phyloP scores from a whole-genome alignment of 2,113 vertebrate genomes.

The Mugil cephalus region DNA sequence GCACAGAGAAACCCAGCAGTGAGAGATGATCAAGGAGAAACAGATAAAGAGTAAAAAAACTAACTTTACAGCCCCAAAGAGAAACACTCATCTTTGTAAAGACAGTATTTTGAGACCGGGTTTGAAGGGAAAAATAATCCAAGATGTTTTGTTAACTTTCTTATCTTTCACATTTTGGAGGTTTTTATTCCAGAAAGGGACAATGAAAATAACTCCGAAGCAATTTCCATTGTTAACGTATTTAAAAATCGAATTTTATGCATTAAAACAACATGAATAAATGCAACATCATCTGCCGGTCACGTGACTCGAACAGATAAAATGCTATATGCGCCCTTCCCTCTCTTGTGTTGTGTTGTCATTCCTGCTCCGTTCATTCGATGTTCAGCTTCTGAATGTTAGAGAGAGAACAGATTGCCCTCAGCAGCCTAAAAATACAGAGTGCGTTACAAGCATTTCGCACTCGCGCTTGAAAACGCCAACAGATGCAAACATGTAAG shows the following conservation, averaged over 20 bases:
- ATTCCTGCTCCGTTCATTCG: conserved; percentile 58
- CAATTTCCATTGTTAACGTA: too few relatives aligned
- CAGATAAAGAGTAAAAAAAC: conserved; percentile 11
- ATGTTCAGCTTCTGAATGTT: conserved; percentile 72
- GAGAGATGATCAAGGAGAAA: conserved; percentile 58
- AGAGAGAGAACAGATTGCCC: conserved; percentile 55
- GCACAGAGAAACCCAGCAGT: conserved; percentile 55
- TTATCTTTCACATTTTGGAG: neutral
- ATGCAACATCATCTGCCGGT: neutral
- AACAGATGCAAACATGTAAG: conserved; percentile 26
- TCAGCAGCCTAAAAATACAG: conserved; percentile 54
- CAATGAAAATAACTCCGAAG: neutral
- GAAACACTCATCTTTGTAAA: neutral
- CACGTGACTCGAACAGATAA: conserved; percentile 1
- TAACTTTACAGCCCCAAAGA: conserved; percentile 3
- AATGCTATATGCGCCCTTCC: conserved; percentile 13
- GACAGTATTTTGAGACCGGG: neutral
- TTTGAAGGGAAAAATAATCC: neutral
- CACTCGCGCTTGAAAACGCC: conserved; percentile 46
- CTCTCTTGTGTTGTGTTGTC: neutral
- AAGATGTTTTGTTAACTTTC: neutral
- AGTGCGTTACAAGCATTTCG: conserved; percentile 45
- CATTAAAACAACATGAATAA: neutral
- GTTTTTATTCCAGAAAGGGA: neutral
- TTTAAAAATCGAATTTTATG: neutral